Evolutionary conservation across 2,113 vertebrate species (phyloP).

Genomic region (Cairina moschata): DNA sequence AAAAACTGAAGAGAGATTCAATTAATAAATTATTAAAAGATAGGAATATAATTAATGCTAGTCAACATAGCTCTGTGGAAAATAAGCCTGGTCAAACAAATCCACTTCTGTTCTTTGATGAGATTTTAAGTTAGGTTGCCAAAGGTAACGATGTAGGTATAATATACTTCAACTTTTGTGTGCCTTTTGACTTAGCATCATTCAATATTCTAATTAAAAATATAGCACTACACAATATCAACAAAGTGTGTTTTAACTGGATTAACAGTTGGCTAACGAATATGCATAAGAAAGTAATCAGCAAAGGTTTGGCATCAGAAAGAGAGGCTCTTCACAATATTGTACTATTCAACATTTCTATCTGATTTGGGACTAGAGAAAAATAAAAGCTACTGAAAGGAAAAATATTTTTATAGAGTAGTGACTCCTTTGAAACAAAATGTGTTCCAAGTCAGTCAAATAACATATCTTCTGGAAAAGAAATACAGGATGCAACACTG

Average conservation of each 20-base stretch:
- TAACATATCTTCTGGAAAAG: neutral
- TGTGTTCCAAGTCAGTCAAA: neutral
- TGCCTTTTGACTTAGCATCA: slow-evolving; percentile 43
- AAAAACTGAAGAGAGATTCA: slow-evolving; percentile 38
- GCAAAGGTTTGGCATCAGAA: neutral
- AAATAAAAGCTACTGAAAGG: neutral
- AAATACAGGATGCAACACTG: neutral
- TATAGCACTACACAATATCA: slow-evolving; percentile 45
- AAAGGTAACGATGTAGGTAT: slow-evolving; percentile 38
- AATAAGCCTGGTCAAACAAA: slow-evolving; percentile 70
- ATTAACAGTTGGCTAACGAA: neutral
- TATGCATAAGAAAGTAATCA: neutral
- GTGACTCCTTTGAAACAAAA: neutral
- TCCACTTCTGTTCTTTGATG: slow-evolving; percentile 52
- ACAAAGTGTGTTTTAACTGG: neutral
- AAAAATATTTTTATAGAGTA: neutral
- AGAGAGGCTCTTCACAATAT: neutral
- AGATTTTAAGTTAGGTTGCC: slow-evolving; percentile 45
- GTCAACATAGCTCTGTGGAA: slow-evolving; percentile 55
- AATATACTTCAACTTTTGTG: slow-evolving; percentile 43
- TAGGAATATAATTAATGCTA: slow-evolving; percentile 58
- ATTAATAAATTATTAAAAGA: slow-evolving; percentile 68
- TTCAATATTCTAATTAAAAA: slow-evolving; percentile 63
- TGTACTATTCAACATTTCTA: neutral
- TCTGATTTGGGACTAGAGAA: neutral